A percentile compares a stretch with the other conserved stretches of the same genome.
These are phyloP conservation scores for Antigone vipio DNA, from an alignment of 2,113 vertebrate genomes.

Conservation along the genomic window DNA sequence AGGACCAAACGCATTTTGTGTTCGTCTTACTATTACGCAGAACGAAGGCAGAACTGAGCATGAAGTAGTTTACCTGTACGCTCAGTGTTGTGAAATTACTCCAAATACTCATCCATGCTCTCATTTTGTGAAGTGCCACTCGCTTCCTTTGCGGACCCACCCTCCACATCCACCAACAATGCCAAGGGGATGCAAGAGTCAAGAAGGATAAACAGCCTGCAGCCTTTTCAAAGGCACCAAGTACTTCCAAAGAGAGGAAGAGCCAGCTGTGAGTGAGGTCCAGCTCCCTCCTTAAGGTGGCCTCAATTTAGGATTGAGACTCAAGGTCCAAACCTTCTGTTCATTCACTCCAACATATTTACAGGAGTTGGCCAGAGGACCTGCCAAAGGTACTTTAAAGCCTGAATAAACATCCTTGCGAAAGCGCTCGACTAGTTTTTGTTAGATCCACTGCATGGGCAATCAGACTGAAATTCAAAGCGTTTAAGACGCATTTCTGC, in stretches of 20 bases:
- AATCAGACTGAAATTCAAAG: not conserved
- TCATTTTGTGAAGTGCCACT: not conserved
- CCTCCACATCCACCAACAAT: not conserved
- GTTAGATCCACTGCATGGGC: not conserved
- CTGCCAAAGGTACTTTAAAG: not conserved
- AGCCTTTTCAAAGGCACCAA: not conserved
- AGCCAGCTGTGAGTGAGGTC: not conserved
- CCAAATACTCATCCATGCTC: not conserved
- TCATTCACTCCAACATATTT: not conserved
- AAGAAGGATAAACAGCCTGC: not conserved
- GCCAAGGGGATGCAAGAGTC: not conserved
- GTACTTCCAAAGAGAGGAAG: not conserved
- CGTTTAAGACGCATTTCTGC: not conserved
- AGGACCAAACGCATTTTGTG: not conserved
- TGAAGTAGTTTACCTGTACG: not conserved
- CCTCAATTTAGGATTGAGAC: not conserved
- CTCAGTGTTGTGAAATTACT: not conserved
- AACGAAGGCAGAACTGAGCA: not conserved
- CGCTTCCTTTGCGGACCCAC: not conserved
- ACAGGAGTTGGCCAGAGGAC: not conserved
- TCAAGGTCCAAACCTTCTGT: not conserved
- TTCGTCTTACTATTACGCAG: not conserved
- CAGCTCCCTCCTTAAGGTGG: not conserved
- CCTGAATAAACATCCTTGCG: slow-evolving; percentile 18
- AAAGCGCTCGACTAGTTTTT: not conserved